Conservation (phyloP, 2,888 invertebrate species). For the Parnassius mnemosyne region DNA sequence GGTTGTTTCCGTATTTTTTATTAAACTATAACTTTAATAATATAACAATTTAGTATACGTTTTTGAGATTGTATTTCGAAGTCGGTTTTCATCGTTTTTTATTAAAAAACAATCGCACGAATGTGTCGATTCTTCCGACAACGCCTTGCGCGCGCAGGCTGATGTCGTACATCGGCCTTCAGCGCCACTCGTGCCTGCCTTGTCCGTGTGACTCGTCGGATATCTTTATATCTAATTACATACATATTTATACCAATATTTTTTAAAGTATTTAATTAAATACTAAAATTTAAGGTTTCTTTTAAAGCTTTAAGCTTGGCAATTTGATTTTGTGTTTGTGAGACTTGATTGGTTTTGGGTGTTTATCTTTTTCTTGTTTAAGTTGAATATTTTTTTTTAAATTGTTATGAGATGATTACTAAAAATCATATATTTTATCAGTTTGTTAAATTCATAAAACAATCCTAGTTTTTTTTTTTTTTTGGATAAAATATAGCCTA, state of each 20-base stretch:
- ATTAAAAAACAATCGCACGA: neutral
- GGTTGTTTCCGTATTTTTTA: neutral
- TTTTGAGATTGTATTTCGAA: no score
- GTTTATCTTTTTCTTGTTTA: conserved; percentile 1
- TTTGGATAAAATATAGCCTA: no score
- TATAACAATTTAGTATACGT: neutral
- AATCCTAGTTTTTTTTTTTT: no score
- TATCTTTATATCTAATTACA: neutral
- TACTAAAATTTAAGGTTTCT: neutral
- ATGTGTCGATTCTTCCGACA: conserved; percentile 10
- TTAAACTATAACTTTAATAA: neutral
- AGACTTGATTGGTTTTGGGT: conserved; percentile 14
- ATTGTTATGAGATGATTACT: no score
- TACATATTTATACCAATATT: neutral
- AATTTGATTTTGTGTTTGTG: conserved; percentile 5
- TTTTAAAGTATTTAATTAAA: neutral
- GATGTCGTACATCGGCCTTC: neutral
- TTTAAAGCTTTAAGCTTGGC: conserved; percentile 2
- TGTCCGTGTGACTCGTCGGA: conserved; percentile 19
- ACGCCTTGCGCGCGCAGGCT: conserved; percentile 1
- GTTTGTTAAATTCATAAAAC: no score
- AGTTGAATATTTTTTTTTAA: neutral
- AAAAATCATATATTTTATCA: no score
- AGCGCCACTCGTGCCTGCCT: neutral
- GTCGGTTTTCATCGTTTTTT: no score